Evolutionary conservation across 2,113 vertebrate species (phyloP).

Genomic region (Tragelaphus strepsiceros): DNA sequence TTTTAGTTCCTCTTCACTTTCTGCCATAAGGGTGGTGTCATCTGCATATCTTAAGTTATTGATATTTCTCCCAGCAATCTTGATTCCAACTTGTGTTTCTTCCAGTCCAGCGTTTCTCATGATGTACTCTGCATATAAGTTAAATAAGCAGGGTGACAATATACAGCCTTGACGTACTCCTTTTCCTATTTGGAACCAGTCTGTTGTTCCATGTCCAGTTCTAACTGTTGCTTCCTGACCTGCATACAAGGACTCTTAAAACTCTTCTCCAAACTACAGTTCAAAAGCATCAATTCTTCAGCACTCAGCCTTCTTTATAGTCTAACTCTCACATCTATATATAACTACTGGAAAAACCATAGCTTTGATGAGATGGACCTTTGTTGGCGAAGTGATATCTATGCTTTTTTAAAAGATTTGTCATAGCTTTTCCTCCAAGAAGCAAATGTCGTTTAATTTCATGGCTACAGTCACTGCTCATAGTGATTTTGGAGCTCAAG

Average conservation of each 20-base stretch:
- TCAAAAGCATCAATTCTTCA: background rate
- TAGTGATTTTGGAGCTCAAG: background rate
- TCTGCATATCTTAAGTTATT: too few relatives aligned
- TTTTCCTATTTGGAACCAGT: too few relatives aligned
- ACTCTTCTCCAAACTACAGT: background rate
- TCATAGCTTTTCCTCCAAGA: background rate
- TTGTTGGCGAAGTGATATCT: background rate
- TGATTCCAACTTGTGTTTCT: too few relatives aligned
- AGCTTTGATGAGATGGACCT: background rate
- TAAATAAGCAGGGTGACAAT: too few relatives aligned
- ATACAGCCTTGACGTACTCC: too few relatives aligned
- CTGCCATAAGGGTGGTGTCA: too few relatives aligned
- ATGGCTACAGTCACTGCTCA: background rate
- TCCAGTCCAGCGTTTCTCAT: too few relatives aligned
- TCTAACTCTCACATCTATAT: background rate
- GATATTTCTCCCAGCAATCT: too few relatives aligned
- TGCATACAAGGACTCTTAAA: background rate
- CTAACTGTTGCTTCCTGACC: too few relatives aligned
- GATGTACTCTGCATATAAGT: too few relatives aligned
- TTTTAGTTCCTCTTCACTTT: too few relatives aligned
- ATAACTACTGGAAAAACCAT: background rate
- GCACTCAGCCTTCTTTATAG: background rate
- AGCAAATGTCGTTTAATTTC: background rate
- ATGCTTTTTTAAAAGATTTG: background rate
- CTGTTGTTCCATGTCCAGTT: too few relatives aligned